Percentiles rank a stretch among this genome's conserved stretches.
These are phyloP conservation scores for Antrozous pallidus DNA, from an alignment of 2,797 vertebrate genomes.

Conservation along the genomic window DNA sequence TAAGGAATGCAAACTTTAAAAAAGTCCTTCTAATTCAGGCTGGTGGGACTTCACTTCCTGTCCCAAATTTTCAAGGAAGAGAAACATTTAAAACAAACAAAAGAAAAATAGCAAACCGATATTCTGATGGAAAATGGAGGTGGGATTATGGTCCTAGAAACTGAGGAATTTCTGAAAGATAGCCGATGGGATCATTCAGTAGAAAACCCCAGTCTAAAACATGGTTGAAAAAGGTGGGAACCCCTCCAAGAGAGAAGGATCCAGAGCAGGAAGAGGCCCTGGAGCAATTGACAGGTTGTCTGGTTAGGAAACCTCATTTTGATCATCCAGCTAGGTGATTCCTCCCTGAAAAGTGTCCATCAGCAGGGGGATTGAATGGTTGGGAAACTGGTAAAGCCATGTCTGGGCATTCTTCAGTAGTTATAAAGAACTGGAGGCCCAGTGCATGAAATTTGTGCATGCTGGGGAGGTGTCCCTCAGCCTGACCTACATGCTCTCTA, in stretches of 20 bases:
- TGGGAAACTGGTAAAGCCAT: background rate
- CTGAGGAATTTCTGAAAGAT: background rate
- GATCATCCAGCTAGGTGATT: background rate
- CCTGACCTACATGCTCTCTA: too few relatives aligned
- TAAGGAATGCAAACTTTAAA: background rate
- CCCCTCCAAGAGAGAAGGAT: background rate
- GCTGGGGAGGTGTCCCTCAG: too few relatives aligned
- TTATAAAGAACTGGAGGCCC: background rate
- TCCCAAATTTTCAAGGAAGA: background rate
- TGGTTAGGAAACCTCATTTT: background rate
- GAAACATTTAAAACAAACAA: constrained; percentile 13
- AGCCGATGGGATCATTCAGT: background rate
- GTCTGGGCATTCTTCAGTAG: background rate
- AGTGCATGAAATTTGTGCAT: too few relatives aligned
- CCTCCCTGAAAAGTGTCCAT: background rate
- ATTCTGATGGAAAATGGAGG: background rate
- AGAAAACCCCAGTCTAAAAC: background rate
- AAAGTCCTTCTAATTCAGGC: background rate
- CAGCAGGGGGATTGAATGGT: background rate
- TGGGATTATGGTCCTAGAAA: background rate
- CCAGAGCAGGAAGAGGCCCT: background rate
- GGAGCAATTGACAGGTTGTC: background rate
- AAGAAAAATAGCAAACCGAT: background rate
- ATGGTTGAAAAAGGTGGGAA: background rate
- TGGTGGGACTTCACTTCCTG: background rate